Evolutionary conservation across 2,113 vertebrate species (phyloP).

Genomic region (Dromas ardeola): DNA sequence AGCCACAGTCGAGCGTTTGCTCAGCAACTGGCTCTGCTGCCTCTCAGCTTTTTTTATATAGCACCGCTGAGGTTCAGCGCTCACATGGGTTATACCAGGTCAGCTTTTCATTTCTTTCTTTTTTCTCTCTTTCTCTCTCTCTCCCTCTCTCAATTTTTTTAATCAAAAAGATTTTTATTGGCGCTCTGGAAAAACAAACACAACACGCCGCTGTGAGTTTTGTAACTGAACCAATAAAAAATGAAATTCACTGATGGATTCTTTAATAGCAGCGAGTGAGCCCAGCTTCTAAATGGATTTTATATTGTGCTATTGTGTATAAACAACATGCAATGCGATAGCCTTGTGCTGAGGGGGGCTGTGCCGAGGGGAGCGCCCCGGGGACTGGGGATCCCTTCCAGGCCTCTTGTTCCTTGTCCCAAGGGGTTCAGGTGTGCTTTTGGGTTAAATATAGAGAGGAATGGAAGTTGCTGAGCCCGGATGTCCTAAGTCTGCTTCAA

Average conservation of each 20-base stretch:
- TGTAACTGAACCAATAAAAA: constrained; percentile 38
- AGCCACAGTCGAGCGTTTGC: neutral
- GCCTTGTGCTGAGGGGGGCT: neutral
- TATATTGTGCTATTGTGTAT: neutral
- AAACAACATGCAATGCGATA: neutral
- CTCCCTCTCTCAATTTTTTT: neutral
- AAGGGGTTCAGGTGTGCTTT: neutral
- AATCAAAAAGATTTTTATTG: constrained; percentile 55
- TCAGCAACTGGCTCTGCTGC: constrained; percentile 12
- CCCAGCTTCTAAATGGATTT: constrained; percentile 31
- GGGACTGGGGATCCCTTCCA: neutral
- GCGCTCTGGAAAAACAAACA: constrained; percentile 42
- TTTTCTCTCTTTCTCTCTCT: neutral
- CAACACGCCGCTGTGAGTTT: neutral
- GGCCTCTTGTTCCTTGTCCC: neutral
- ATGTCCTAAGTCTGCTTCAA: neutral
- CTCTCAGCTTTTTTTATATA: neutral
- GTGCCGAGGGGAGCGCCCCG: rapidly evolving
- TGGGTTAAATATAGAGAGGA: neutral
- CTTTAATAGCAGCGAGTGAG: neutral
- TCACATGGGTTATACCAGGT: constrained; percentile 20
- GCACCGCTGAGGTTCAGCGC: neutral
- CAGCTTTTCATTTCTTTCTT: constrained; percentile 20
- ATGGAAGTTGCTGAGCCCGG: neutral
- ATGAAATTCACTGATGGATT: constrained; percentile 24